Evolutionary conservation across 2,113 vertebrate species (phyloP).

Genomic region (Prinia subflava): DNA sequence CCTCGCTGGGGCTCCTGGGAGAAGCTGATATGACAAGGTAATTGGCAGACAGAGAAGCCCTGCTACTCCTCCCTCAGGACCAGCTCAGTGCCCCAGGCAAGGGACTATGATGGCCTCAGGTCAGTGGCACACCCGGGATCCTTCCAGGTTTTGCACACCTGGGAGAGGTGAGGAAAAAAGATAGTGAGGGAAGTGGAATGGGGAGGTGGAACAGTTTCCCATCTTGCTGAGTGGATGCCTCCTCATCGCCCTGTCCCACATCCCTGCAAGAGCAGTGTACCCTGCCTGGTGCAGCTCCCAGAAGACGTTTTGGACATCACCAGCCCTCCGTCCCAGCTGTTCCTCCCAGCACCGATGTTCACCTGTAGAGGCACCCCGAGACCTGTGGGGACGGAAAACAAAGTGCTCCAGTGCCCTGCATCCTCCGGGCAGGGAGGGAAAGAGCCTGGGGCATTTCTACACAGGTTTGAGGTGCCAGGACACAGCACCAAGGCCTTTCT

Average conservation of each 20-base stretch:
- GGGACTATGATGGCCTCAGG: no score
- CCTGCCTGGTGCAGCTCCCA: not conserved
- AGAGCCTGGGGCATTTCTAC: not conserved
- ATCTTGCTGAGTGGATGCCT: not conserved
- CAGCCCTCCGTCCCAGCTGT: not conserved
- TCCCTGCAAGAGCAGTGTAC: not conserved
- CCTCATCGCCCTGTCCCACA: not conserved
- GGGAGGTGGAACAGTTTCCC: no score
- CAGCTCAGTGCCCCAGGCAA: not conserved
- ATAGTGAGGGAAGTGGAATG: not conserved
- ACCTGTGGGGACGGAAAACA: not conserved
- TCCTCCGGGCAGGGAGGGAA: not conserved
- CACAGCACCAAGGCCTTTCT: not conserved
- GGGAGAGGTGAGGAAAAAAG: not conserved
- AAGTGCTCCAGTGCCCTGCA: not conserved
- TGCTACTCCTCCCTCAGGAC: not conserved
- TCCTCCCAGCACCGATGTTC: not conserved
- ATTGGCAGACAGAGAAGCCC: not conserved
- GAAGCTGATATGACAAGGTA: not conserved
- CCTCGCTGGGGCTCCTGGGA: fast-evolving
- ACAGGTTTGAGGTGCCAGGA: no score
- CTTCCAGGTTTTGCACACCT: not conserved
- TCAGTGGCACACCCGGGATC: not conserved
- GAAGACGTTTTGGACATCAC: no score
- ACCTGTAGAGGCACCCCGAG: not conserved